A percentile compares a stretch with the other conserved stretches of the same genome.
phyloP scores from a whole-genome alignment of 92 coral and sea anemone genomes.

The Umimayanthus kanabou region DNA sequence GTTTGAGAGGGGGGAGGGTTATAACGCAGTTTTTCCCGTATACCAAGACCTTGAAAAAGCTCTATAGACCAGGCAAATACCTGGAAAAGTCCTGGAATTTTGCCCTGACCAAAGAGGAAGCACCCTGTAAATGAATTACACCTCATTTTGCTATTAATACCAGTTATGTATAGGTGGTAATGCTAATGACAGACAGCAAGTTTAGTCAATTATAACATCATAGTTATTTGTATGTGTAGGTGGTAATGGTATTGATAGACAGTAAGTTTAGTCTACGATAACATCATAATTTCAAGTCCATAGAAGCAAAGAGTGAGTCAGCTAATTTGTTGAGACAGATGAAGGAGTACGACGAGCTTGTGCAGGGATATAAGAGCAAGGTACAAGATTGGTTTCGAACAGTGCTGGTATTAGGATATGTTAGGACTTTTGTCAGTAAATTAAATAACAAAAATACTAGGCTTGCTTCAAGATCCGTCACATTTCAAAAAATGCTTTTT shows the following conservation, averaged over 20 bases:
- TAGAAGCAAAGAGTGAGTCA: slow-evolving; percentile 47
- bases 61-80: no score
- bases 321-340: slow-evolving; percentile 62
- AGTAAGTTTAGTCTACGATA: slow-evolving; percentile 23
- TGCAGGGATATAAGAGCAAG: slow-evolving; percentile 72
- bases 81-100: no score
- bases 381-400: slow-evolving; percentile 25
- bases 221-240: background rate
- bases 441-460: no score
- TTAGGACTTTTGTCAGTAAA: no score
- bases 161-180: background rate
- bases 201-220: slow-evolving; percentile 25
- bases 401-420: background rate
- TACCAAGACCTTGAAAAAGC: no score
- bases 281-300: slow-evolving; percentile 48
- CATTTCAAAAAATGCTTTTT: no score
- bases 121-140: no score
- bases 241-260: background rate
- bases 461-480: no score
- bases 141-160: no score
- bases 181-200: slow-evolving; percentile 2
- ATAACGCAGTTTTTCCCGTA: no score
- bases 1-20: no score
- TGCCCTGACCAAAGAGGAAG: no score
- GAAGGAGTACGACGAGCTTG: slow-evolving; percentile 71